Conservation (phyloP, 92 coral and sea anemone genomes). For the Parazoanthus swiftii region DNA sequence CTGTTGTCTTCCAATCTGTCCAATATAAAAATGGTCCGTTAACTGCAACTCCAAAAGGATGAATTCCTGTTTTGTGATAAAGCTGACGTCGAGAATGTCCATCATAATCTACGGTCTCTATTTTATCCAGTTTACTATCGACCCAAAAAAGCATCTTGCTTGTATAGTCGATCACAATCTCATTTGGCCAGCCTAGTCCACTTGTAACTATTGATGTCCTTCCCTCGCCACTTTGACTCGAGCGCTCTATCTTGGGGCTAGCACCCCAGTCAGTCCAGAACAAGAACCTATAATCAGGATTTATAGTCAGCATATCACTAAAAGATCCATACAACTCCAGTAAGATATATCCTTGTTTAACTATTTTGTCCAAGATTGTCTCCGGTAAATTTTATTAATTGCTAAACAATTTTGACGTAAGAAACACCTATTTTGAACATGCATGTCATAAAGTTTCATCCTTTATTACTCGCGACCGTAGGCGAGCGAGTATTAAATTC, state of each 20-base stretch:
- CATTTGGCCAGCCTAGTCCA: conserved; percentile 56
- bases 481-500: too few relatives aligned
- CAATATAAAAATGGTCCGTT: conserved; percentile 48
- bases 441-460: too few relatives aligned
- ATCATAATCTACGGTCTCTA: conserved; percentile 50
- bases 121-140: conserved; percentile 42
- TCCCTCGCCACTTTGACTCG: conserved; percentile 43
- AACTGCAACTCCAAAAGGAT: conserved; percentile 57
- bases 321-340: too few relatives aligned
- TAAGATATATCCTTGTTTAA: too few relatives aligned
- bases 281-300: conserved; percentile 28
- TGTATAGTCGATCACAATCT: conserved; percentile 45
- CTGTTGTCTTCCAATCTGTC: conserved; percentile 49
- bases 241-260: conserved; percentile 46
- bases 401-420: too few relatives aligned
- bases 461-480: too few relatives aligned
- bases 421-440: too few relatives aligned
- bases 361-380: too few relatives aligned
- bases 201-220: conserved; percentile 30
- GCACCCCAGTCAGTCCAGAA: conserved; percentile 68
- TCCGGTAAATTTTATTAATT: too few relatives aligned
- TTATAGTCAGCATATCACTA: too few relatives aligned
- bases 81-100: conserved; percentile 44
- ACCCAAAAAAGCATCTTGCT: conserved; percentile 55
- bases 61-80: conserved; percentile 3